Percentiles rank a stretch among this genome's conserved stretches.
Conservation (phyloP, 2,888 invertebrate genomes). For the Pachymerium ferrugineum region DNA sequence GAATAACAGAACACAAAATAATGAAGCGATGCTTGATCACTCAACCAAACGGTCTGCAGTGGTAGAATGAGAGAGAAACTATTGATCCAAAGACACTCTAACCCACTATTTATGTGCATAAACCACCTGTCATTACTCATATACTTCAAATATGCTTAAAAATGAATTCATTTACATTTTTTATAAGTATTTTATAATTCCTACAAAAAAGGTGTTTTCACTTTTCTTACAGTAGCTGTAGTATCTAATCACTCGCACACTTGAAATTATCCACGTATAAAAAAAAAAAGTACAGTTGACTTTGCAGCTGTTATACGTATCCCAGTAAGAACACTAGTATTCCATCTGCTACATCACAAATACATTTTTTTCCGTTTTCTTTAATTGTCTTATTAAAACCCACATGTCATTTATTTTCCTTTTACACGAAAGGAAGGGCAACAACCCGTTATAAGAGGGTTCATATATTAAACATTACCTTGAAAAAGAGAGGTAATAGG, state of each 20-base stretch:
- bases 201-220: not conserved
- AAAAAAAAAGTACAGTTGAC: not conserved
- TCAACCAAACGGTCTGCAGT: slow-evolving; percentile 2
- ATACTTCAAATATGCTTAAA: not conserved
- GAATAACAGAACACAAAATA: not conserved
- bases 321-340: not conserved
- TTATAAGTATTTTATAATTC: not conserved
- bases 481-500: no score
- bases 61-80: not conserved
- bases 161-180: not conserved
- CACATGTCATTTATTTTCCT: not conserved
- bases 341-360: slow-evolving; percentile 14
- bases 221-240: not conserved
- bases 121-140: not conserved
- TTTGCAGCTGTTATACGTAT: not conserved
- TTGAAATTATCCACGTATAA: not conserved
- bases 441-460: not conserved
- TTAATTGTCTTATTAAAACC: not conserved
- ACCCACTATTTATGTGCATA: not conserved
- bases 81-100: not conserved
- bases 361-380: not conserved
- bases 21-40: slow-evolving; percentile 1
- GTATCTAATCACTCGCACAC: not conserved
- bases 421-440: not conserved
- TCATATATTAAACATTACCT: not conserved